These are phyloP conservation scores for Isoperla grammatica DNA, from an alignment of 2,888 invertebrate species.

Conservation along the genomic window DNA sequence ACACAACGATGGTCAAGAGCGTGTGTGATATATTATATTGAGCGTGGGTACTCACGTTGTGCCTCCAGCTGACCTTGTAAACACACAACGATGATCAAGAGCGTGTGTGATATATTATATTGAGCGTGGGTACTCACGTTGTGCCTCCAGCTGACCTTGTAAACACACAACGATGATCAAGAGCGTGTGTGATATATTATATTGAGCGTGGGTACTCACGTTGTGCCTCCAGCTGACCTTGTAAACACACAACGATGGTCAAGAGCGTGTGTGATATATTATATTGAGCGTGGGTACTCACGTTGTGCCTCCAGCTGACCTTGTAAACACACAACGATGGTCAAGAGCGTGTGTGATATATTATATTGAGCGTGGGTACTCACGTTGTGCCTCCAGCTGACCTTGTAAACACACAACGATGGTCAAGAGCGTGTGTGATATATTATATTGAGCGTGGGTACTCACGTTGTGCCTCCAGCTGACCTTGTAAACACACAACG, in stretches of 20 bases:
- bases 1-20: conserved; percentile 47
- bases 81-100: too few species aligned
- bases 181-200: too few species aligned
- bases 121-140: conserved; percentile 53
- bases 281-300: conserved; percentile 45
- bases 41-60: conserved; percentile 56
- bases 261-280: too few species aligned
- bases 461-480: conserved; percentile 73
- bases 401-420: conserved; percentile 46
- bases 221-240: conserved; percentile 73
- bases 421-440: too few species aligned
- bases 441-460: conserved; percentile 31
- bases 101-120: too few species aligned
- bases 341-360: too few species aligned
- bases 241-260: conserved; percentile 36
- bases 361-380: conserved; percentile 40
- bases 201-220: conserved; percentile 48
- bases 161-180: too few species aligned
- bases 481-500: conserved; percentile 49
- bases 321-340: conserved; percentile 42
- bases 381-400: conserved; percentile 72
- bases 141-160: conserved; percentile 71
- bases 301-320: conserved; percentile 72
- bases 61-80: conserved; percentile 67
- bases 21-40: too few species aligned